Evolutionary conservation across 2,888 invertebrate genomes (phyloP), one percentile per base, ranked within the genome.

Genomic region (Dexiosoma caninum): DNA sequence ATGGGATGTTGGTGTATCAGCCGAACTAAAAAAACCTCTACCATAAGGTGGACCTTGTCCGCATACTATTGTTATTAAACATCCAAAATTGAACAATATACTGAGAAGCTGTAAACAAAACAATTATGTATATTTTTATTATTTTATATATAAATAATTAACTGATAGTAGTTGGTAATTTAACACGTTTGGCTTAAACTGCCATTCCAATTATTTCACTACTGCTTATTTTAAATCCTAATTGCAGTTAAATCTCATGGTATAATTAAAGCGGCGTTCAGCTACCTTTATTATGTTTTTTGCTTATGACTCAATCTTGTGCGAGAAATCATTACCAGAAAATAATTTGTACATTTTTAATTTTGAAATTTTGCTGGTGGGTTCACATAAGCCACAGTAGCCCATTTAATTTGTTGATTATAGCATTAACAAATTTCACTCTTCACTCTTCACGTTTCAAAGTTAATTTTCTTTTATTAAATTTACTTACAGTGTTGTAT

Each of bases 11-110:
- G 86, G 86, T 6, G 85, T 83, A 7, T 78, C 83, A 44, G 83
- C 82, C 0, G 86, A 81, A 35, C 84, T 87, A 44, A 84, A 88
- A 72, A 85, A 88, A 57, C 78, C 84, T 37, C 87, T 83, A 2
- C 84, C 81, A 46, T 84, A 86, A 16, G 82, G 85, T 4, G 85
- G 83, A 8, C 49, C 82, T 81, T 83, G 79, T 8, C 59, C 82
- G 69, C 4, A 82, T 14, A 69, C 30, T 69, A 59, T 23, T 72
- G 77, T 46, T 59, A 77, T 55, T 82, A 81, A 30, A 32, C 57
- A 51, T 44, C 82, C 83, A 23, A 75, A 42, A 21, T 83, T 67
- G 14, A 81, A 57, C 53, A 86, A 66, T 70, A 86, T 23, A 10
- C 76, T 81, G 9, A 83, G 76, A 16, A 84, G 78, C 84, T 86